These are phyloP conservation scores for Phymatocera aterrima DNA, from an alignment of 2,888 invertebrate genomes.

Conservation along the genomic window DNA sequence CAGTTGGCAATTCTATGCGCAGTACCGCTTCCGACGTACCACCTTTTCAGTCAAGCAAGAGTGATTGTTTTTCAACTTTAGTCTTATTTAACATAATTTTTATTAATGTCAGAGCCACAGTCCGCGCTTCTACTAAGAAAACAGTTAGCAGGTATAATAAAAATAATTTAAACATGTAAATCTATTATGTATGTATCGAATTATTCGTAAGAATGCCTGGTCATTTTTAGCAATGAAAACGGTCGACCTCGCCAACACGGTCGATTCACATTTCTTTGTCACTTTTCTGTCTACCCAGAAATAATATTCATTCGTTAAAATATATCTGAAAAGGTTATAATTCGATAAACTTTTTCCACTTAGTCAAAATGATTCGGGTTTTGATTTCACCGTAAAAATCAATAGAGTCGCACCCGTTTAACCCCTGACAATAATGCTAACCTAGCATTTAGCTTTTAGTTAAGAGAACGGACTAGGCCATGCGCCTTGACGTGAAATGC, in stretches of 20 bases:
- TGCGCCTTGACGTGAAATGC: conserved; percentile 46
- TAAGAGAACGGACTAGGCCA: conserved; percentile 36
- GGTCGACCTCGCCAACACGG: conserved; percentile 76
- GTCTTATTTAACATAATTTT: conserved; percentile 86
- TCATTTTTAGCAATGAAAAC: conserved; percentile 61
- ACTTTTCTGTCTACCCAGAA: conserved; percentile 56
- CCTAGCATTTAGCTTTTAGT: conserved; percentile 59
- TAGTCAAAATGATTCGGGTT: conserved; percentile 3
- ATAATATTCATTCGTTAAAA: conserved; percentile 32
- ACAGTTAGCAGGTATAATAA: conserved; percentile 91
- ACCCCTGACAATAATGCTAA: conserved; percentile 65
- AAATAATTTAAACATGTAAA: conserved; percentile 15
- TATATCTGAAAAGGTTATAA: not conserved
- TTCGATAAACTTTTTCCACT: conserved; percentile 5
- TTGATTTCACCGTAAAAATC: conserved; percentile 71
- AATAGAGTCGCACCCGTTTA: conserved; percentile 64
- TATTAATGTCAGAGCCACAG: conserved; percentile 97
- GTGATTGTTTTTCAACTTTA: conserved; percentile 85
- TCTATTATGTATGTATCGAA: conserved; percentile 63
- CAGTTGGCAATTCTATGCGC: conserved; percentile 57
- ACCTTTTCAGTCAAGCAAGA: conserved; percentile 83
- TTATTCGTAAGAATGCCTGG: conserved; percentile 54
- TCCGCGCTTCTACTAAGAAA: conserved; percentile 96
- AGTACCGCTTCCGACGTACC: conserved; percentile 74
- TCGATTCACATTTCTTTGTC: conserved; percentile 73